A percentile compares a stretch with the other conserved stretches of the same genome.
phyloP scores from a whole-genome alignment of 2,113 vertebrate genomes.

The Python bivittatus region DNA sequence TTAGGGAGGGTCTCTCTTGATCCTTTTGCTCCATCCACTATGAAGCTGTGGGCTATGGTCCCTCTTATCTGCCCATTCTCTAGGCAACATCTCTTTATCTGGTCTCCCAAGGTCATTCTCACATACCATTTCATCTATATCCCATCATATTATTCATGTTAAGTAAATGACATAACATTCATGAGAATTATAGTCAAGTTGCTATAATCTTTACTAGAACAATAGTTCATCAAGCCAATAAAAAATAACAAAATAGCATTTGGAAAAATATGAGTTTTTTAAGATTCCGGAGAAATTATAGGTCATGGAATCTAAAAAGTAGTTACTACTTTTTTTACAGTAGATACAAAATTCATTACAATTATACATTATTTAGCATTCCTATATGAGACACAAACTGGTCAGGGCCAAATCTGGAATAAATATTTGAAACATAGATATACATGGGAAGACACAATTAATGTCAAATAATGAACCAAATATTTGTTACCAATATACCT shows the following conservation, averaged over 20 bases:
- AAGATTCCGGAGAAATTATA: neutral
- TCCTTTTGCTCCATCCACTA: too few species aligned
- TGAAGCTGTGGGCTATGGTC: too few species aligned
- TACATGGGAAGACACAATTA: neutral
- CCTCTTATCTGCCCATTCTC: too few species aligned
- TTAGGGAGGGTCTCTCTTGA: too few species aligned
- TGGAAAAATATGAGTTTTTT: neutral
- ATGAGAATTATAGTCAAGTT: neutral
- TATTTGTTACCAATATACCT: neutral
- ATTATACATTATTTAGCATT: neutral
- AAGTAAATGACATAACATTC: neutral
- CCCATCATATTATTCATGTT: neutral
- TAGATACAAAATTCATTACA: neutral
- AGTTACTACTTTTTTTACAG: neutral
- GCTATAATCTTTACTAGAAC: neutral
- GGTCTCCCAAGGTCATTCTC: too few species aligned
- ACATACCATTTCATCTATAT: too few species aligned
- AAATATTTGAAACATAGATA: neutral
- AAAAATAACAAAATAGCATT: neutral
- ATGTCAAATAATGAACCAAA: neutral
- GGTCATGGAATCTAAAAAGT: neutral
- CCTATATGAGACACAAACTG: neutral
- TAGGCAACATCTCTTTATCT: too few species aligned
- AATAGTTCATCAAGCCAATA: neutral
- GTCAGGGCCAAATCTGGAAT: neutral